Evolutionary conservation across 2,113 vertebrate species (phyloP).

Genomic region (human): GRCh38 chr4:148095501-148096000

Average conservation of each 20-base stretch:
- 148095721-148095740: accelerated
- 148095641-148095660: not conserved
- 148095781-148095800: not conserved
- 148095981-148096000: not conserved
- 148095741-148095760: not conserved
- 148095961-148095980: constrained; percentile 2
- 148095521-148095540: not conserved
- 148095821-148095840: not conserved
- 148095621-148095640: not conserved
- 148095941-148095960: not conserved
- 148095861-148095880: not conserved
- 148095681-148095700: not conserved
- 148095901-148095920: not conserved
- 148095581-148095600: not conserved
- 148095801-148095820: not conserved
- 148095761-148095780: not conserved
- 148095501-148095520: not conserved
- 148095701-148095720: not conserved
- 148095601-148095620: not conserved
- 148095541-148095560: not conserved
- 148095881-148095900: not conserved
- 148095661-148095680: not conserved
- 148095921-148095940: not conserved
- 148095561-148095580: not conserved
- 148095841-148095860: not conserved